Percentiles rank a stretch among this genome's conserved stretches.
These are phyloP conservation scores for Eidolon helvum DNA, from an alignment of 2,113 vertebrate genomes.

Conservation along the genomic window DNA sequence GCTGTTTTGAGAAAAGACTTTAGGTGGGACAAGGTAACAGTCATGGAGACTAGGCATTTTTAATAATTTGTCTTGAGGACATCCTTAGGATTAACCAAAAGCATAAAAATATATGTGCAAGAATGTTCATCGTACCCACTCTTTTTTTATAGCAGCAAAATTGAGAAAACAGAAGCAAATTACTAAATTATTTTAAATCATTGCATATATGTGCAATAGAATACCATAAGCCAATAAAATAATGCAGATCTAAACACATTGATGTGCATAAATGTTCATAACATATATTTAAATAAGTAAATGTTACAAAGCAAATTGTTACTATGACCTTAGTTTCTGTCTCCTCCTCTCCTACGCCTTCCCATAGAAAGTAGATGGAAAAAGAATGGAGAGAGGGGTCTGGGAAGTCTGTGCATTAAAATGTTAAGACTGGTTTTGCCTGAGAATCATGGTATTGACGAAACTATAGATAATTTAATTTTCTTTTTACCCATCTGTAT, in stretches of 20 bases:
- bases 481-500: background rate
- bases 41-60: background rate
- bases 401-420: background rate
- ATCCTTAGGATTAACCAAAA: background rate
- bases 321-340: background rate
- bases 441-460: background rate
- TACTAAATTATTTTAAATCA: background rate
- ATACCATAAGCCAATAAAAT: background rate
- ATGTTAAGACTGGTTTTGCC: background rate
- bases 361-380: background rate
- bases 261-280: background rate
- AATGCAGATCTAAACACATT: background rate
- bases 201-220: background rate
- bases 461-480: conserved; percentile 3
- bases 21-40: background rate
- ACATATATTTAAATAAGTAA: conserved; percentile 1
- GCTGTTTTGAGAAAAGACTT: background rate
- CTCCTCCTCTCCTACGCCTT: background rate
- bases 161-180: background rate
- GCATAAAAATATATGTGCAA: background rate
- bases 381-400: background rate
- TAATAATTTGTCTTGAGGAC: background rate
- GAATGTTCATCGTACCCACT: background rate
- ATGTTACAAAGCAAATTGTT: background rate
- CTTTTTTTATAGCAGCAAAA: background rate